Evolutionary conservation across 2,888 invertebrate genomes (phyloP), one percentile per base, ranked within the genome.

Genomic region (Sphaeridia pumilis): DNA sequence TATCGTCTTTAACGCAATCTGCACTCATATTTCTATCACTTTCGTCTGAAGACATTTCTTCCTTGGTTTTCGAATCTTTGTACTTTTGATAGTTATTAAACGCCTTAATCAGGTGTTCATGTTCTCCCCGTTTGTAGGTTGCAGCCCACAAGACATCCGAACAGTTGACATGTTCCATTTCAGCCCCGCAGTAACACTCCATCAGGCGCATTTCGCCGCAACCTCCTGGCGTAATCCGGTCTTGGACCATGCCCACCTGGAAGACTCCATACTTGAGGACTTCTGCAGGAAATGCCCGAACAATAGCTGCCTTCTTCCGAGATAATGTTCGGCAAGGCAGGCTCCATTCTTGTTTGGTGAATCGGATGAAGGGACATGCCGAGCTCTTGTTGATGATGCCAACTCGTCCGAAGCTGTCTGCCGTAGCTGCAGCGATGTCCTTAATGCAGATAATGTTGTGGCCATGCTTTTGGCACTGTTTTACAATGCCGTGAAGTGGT

Each of bases 341-440:
- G 35, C 34, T 51, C 51, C 51, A 51, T 24, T 51, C 51, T 21
- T 51, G 46, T 35, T 51, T 51, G 14, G 26, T 27, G 26, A 35
- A 51, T 10, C 46, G 45, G 21, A 51, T 20, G 17, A 2, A n/a
- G 14, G 45, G 21, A 26, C 51, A 51, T n/a, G n/a, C n/a, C 17
- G 34, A 14, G 27, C 51, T 51, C 22, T 46, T 51, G 24, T 51
- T 51, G 38, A 51, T 51, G 22, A 51, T 51, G 10, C 51, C 51
- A 2, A 51, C 46, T 14, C 51, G 45, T 17, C 51, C 51, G 25
- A 46, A 51, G 24, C 26, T 51, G 27, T 51, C 51, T 14, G 45
- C 51, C 25, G 34, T 43, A 7, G 5, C 21, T 5, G 45, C 51
- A 17, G 24, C 31, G 4, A 46, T 14, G 17, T 36, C 46, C 35